phyloP scores from a whole-genome alignment of 2,797 vertebrate species.

The Leptodactylus fallax region DNA sequence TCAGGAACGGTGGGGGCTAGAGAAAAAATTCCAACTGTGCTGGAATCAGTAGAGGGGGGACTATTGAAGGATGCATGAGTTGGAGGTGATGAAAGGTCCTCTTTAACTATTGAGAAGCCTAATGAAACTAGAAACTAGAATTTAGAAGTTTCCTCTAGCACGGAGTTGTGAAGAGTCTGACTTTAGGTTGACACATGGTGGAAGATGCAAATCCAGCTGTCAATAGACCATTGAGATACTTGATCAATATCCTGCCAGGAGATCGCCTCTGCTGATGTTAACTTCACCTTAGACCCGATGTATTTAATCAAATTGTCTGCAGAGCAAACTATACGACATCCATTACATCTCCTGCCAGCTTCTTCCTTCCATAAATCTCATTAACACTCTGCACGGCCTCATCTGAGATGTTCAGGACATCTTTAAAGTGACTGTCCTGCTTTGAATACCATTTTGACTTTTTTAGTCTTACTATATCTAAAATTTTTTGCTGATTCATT shows the following conservation, averaged over 20 bases:
- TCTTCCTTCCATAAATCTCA: conserved; percentile 11
- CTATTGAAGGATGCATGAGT: too few relatives aligned
- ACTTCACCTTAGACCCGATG: conserved; percentile 35
- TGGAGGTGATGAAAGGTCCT: too few relatives aligned
- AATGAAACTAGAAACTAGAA: too few relatives aligned
- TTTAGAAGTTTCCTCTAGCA: too few relatives aligned
- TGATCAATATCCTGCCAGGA: conserved; percentile 5
- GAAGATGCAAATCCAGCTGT: conserved; percentile 17
- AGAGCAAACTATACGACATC: not conserved
- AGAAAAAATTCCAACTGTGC: too few relatives aligned
- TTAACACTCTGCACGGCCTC: not conserved
- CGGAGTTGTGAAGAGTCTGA: not conserved
- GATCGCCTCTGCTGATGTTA: conserved; percentile 23
- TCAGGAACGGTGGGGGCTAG: too few relatives aligned
- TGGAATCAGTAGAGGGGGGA: too few relatives aligned
- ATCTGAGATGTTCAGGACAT: not conserved
- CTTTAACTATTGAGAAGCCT: too few relatives aligned
- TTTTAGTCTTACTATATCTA: too few relatives aligned
- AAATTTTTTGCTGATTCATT: too few relatives aligned
- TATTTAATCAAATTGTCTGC: conserved; percentile 38
- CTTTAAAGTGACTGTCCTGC: too few relatives aligned
- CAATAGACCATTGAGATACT: not conserved
- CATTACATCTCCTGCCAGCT: conserved; percentile 7
- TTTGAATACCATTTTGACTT: too few relatives aligned
- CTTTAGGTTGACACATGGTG: not conserved